phyloP scores from a whole-genome alignment of 2,888 invertebrate species.

The Synanthedon vespiformis region DNA sequence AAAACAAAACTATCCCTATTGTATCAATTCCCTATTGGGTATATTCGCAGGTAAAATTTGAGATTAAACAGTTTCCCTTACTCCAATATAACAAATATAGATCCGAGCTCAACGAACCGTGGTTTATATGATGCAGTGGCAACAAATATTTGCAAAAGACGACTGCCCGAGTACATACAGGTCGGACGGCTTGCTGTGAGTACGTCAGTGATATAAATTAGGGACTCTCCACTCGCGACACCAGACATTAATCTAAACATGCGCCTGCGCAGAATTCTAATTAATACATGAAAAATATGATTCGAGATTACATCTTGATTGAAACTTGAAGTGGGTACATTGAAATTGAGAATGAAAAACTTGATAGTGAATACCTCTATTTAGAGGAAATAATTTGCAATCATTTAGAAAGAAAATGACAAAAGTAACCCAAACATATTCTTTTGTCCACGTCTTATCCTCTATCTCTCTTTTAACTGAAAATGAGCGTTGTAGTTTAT shows the following conservation, averaged over 20 bases:
- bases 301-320: not conserved
- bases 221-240: not conserved
- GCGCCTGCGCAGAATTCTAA: not conserved
- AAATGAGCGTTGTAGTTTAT: too few relatives aligned
- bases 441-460: too few relatives aligned
- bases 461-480: too few relatives aligned
- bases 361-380: too few relatives aligned
- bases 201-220: constrained; percentile 41
- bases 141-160: constrained; percentile 53
- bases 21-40: too few relatives aligned
- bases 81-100: constrained; percentile 39
- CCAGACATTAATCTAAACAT: not conserved
- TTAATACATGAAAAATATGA: not conserved
- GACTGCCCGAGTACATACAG: constrained; percentile 31
- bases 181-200: constrained; percentile 20
- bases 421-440: too few relatives aligned
- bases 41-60: too few relatives aligned
- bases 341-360: too few relatives aligned
- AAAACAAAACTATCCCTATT: too few relatives aligned
- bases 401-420: too few relatives aligned
- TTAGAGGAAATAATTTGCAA: too few relatives aligned
- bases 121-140: constrained; percentile 26
- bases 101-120: constrained; percentile 50
- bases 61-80: constrained; percentile 21
- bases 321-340: too few relatives aligned